Base-by-base conservation (phyloP, 2,797 vertebrate genomes). In the Dendrocincla fuliginosa region DNA sequence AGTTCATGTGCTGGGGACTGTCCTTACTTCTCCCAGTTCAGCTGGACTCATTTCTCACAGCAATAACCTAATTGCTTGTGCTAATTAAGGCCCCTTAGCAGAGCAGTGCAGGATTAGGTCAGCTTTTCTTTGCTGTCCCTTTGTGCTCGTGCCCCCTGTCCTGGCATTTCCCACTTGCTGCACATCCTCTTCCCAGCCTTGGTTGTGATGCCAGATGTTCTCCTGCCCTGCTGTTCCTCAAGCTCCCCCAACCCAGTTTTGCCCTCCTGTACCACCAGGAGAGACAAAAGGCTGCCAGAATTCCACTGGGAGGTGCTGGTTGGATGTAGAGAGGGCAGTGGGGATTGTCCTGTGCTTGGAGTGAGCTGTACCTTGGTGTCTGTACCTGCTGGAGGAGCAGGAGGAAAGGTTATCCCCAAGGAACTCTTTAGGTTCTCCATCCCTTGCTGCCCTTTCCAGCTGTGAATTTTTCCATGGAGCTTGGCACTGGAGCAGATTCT, bases 41-140 rank as follows among this genome's bases (percentile, higher is more conserved):
- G 61, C 89, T 78, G 93, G 46, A 47, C 91, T 91, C n/a, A 12
- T 85, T 97, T 92, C 95, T 91, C 80, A 64, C 85, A 81, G 91
- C 91, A 85, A 75, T 94, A 96, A 88, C 94, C 94, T 96, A 96
- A 95, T 96, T 94, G 91, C 87, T 63, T 67, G 57, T 90, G 81
- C 91, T 95, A 95, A 97, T 96, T 96, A 88, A 76, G 93, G 85
- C 76, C 83, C 61, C 52, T 84, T 6, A 85, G 69, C 65, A 64
- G 84, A 87, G 89, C 84, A 74, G 81, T 37, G 59, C 75, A 57
- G 95, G 92, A 97, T 94, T 84, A 82, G 94, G 91, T 95, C 96
- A 95, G 90, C 83, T 95, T 95, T 95, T 93, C 90, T 96, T 92
- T 15, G 37, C 83, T 30, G 77, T 35, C 90, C 94, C 39, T 53